These are phyloP conservation scores for Phyto melanocephala DNA, from an alignment of 2,888 invertebrate species.

Conservation along the genomic window DNA sequence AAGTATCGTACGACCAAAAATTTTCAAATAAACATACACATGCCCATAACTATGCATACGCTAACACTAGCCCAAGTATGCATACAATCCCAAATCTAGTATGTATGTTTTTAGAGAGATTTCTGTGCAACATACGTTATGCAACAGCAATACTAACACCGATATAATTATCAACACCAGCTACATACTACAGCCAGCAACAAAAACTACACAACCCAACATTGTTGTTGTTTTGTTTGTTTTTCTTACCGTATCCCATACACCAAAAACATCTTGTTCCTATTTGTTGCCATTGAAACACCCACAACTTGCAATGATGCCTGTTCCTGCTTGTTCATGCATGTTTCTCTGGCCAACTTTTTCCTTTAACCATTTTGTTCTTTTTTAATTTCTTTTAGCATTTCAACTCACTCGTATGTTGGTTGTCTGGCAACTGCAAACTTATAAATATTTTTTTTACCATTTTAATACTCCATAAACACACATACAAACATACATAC, in stretches of 20 bases:
- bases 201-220: background rate
- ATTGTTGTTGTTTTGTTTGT: slow-evolving; percentile 5
- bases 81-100: background rate
- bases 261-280: slow-evolving; percentile 18
- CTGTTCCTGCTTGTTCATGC: slow-evolving; percentile 44
- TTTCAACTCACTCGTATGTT: slow-evolving; percentile 25
- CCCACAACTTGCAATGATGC: slow-evolving; percentile 31
- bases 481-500: background rate
- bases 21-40: slow-evolving; percentile 48
- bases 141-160: background rate
- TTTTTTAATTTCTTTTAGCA: background rate
- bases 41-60: background rate
- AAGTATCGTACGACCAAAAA: slow-evolving; percentile 45
- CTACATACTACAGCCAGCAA: background rate
- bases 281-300: slow-evolving; percentile 50
- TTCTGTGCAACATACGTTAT: slow-evolving; percentile 9
- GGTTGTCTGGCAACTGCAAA: slow-evolving; percentile 51
- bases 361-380: background rate
- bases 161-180: background rate
- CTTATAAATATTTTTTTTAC: slow-evolving; percentile 56
- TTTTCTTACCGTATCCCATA: background rate
- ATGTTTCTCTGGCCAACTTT: slow-evolving; percentile 48
- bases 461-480: slow-evolving; percentile 4
- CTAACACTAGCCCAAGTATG: background rate
- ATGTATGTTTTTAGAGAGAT: background rate